Evolutionary conservation across 2,113 vertebrate genomes (phyloP), one percentile per base, ranked within the genome.

Genomic region (Ciconia maguari): DNA sequence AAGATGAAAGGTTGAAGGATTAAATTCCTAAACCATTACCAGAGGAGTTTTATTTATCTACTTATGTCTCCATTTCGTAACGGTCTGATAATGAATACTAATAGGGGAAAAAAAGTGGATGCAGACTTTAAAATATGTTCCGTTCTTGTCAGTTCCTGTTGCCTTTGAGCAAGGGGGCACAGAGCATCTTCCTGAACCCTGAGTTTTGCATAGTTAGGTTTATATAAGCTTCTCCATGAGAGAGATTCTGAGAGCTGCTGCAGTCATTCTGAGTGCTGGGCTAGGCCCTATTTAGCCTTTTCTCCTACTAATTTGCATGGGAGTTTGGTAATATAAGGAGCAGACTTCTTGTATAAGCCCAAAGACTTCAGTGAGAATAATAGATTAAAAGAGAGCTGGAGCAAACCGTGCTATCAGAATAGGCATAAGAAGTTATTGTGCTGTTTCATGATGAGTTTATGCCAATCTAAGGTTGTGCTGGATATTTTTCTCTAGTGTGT

Each of bases 1-100:
- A 92, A 84, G 72, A 93, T 90, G 90, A 97, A 93, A 95, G 52
- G 36, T 68, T 75, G 72, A 61, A 89, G 65, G 57, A 94, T 87
- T 87, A 72, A 76, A 85, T 82, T 87, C 72, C 74, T 89, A 79
- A 91, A 76, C 42, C 48, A 24, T 90, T 83, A 82, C 38, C 44
- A 82, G 66, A n/a, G 22, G 29, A 93, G 32, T 80, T 92, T 90
- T 91, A 84, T 83, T 90, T 93, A 61, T 89, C 17, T 60, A 27
- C 32, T 60, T 83, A 51, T 6, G 21, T 32, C n/a, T 82, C 46
- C 8, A 34, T 83, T 82, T 89, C 12, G 8, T 88, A 75, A 36
- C 21, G 65, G 49, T 68, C 72, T 86, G 36, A 62, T 70, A 57
- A 61, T 70, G 90, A 75, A 80, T 90, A 60, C 34, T 68, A 52